Evolutionary conservation across 2,113 vertebrate genomes (phyloP), one percentile per base, ranked within the genome.

Genomic region (Ammodramus savannarum): DNA sequence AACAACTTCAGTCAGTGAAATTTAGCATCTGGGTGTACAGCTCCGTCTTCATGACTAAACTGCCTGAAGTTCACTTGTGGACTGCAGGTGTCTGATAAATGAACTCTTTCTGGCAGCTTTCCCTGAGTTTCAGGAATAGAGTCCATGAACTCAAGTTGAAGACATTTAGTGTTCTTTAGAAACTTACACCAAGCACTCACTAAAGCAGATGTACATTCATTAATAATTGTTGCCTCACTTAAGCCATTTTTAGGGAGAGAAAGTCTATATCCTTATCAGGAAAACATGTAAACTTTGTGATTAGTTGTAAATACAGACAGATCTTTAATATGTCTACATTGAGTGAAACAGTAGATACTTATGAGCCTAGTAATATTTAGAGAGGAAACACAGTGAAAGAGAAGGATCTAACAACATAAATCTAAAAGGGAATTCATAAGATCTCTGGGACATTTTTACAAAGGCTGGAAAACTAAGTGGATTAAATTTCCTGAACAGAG

Each of bases 161-260:
- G 93, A 95, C 44, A 89, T 89, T 97, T 90, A 95, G 57, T 77
- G 44, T 59, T 89, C 90, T 85, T 81, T 92, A 96, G 94, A 95
- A 97, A 75, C 80, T 93, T 73, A 63, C 6, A 11, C 75, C 21
- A 22, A 82, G 73, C 38, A 59, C 58, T 97, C 59, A 52, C 65
- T 95, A 89, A 93, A 95, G 94, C 96, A 98, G 94, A 97, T 97
- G 95, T 87, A 95, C 80, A 73, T 96, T 91, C 94, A 96, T 97
- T 97, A 98, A 97, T 98, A 98, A 98, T 96, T 94, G 65, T 96
- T 98, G 74, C 85, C 87, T 96, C 87, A 90, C 80, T 96, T 97
- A 94, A 96, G 82, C 96, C 73, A 67, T 97, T 87, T 91, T 98
- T 58, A 93, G 16, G 25, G 87, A 79, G 36, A 96, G 92, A 95